Base-by-base conservation (phyloP, 2,797 vertebrate species). In the Enteromius afrohamiltoni region DNA sequence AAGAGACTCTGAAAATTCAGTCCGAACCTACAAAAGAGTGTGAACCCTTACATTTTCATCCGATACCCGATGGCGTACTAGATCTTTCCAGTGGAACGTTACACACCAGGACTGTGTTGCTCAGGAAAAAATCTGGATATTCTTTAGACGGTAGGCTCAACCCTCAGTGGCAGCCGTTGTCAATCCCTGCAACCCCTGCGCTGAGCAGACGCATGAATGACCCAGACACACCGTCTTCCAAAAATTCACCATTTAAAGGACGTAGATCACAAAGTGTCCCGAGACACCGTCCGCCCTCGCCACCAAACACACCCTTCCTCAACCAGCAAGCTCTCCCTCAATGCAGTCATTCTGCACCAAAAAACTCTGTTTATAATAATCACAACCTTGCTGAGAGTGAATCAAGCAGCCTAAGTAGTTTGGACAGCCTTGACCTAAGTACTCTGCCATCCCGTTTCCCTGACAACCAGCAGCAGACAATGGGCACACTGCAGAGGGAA, bases 401-500 rank as follows among this genome's bases (percentile, higher is more conserved):
- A 69, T 96, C 96, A 91, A 95, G 95, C 95, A 96, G 96, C 0
- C 86, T 79, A 1, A 83, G 88, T 82, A 95, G 96, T 91, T 91
- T 90, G 1, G 94, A 95, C 91, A 96, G 96, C 89, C 94, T 96
- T 80, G 95, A 96, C 85, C 93, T 91, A 82, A 91, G 89, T 19
- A 71, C 75, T 62, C 77, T 87, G 45, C 90, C 91, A 64, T 86
- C 79, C 85, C 47, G 83, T n/a, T 89, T 89, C 85, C 89, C 94
- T 17, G 93, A 92, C 70, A 91, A 90, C 65, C 86, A 92, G 80
- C 93, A 90, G 88, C 94, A 94, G 91, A 94, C 90, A 42, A 95
- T 93, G 64, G 97, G 98, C 89, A 97, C 97, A 74, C 94, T 98
- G 79, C 97, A 98, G 94, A 95, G 97, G 90, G 97, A 99, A 94